phyloP scores from a whole-genome alignment of 2,888 invertebrate genomes.

The Dicranocentrus wangi region DNA sequence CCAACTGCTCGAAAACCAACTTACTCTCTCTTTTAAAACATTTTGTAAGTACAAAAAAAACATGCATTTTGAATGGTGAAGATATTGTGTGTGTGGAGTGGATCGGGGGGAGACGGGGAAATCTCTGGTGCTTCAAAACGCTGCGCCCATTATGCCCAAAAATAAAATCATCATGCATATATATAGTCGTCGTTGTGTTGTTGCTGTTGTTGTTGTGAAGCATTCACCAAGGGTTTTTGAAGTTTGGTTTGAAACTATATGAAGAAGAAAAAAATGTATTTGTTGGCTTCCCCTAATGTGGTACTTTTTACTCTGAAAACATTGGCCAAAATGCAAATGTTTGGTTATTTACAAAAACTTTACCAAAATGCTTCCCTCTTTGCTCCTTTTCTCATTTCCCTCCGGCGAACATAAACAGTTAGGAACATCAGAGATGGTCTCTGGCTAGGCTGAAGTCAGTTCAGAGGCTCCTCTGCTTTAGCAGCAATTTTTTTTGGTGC shows the following conservation, averaged over 20 bases:
- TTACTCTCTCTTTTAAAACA: constrained; percentile 20
- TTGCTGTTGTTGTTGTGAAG: too few relatives aligned
- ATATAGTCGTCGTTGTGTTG: too few relatives aligned
- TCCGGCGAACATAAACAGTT: constrained; percentile 36
- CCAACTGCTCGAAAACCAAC: too few relatives aligned
- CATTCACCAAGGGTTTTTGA: constrained; percentile 34
- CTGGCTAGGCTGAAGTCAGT: not conserved
- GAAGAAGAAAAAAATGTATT: constrained; percentile 14
- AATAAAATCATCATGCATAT: constrained; percentile 47
- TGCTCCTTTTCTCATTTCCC: constrained; percentile 52
- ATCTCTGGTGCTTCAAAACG: constrained; percentile 40
- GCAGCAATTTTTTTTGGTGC: not conserved
- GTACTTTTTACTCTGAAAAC: constrained; percentile 41
- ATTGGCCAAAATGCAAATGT: constrained; percentile 60
- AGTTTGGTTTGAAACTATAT: constrained; percentile 27
- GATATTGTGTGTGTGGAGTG: too few relatives aligned
- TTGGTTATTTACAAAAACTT: constrained; percentile 63
- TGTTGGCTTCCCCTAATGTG: constrained; percentile 29
- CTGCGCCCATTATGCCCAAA: too few relatives aligned
- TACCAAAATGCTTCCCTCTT: constrained; percentile 49
- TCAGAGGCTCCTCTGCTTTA: not conserved
- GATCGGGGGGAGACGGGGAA: constrained; percentile 30
- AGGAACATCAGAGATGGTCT: not conserved
- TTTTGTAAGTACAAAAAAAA: too few relatives aligned
- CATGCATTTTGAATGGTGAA: too few relatives aligned